Evolutionary conservation across 2,888 invertebrate genomes (phyloP), one percentile per base, ranked within the genome.

Genomic region (Pandemis corylana): DNA sequence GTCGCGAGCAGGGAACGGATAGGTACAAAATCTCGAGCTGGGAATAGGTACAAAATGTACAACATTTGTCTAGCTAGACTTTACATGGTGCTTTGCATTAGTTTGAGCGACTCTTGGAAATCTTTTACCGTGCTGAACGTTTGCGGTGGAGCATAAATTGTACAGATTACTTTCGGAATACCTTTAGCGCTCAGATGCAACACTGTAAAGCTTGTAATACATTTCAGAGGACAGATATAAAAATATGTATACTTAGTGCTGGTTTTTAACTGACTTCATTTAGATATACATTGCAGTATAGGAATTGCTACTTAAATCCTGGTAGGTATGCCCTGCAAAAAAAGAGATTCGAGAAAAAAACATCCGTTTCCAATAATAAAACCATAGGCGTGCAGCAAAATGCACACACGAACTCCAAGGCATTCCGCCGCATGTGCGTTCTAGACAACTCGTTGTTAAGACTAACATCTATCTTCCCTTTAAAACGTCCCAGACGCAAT

Each of bases 41-140:
- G 56, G 51, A 69, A 70, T 65, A 68, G 78, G 77, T 78, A 85
- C 85, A 84, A 85, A 87, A 85, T 85, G 82, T 82, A 81, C 81
- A 83, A 84, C 84, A 88, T 87, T 86, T 82, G 88, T 90, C 89
- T 87, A 87, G 88, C 89, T 87, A 87, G 88, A 88, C 87, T 80
- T 83, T 81, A 82, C 79, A 81, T 4, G 81, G 78, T 83, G 79
- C 79, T 82, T 79, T 82, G 78, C 81, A 82, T 81, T 80, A 83
- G 78, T 76, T 71, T 77, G 72, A 72, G 69, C 76, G 79, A 79
- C 79, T 81, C 80, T 79, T 80, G 80, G 78, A 82, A 82, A 85
- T 82, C 80, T 82, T 76, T 76, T 76, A 76, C 78, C 76, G 79
- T 78, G 75, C 75, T 77, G 75, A 78, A 79, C 73, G 75, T 77